Conservation (phyloP, 2,797 vertebrate genomes). For the Champsocephalus gunnari region DNA sequence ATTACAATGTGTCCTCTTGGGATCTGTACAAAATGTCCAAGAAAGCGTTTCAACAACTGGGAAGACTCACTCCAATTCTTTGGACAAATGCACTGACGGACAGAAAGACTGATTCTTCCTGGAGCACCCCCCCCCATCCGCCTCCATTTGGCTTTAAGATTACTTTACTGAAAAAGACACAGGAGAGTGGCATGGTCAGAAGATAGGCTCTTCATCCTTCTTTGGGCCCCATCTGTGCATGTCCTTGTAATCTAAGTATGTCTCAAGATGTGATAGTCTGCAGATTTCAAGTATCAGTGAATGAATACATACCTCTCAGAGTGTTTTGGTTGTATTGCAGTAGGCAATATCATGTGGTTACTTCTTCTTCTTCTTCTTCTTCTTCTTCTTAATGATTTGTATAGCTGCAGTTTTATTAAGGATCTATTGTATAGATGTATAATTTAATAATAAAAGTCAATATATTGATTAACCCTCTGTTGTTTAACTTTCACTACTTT, state of each 20-base stretch:
- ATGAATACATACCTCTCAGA: constrained; percentile 72
- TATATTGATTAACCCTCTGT: constrained; percentile 66
- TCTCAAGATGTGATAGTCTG: constrained; percentile 56
- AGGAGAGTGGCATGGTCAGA: constrained; percentile 15
- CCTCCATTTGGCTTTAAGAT: constrained; percentile 1
- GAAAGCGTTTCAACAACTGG: background rate
- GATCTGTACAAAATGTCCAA: constrained; percentile 12
- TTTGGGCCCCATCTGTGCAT: constrained; percentile 58
- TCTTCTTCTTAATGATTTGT: constrained; percentile 78
- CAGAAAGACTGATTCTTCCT: constrained; percentile 4
- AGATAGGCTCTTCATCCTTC: constrained; percentile 16
- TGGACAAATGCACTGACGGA: constrained; percentile 23
- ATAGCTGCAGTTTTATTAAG: constrained; percentile 83
- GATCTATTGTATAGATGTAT: constrained; percentile 84
- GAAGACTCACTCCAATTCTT: constrained; percentile 1
- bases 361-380: constrained; percentile 61
- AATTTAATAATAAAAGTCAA: constrained; percentile 83
- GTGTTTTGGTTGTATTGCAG: constrained; percentile 67
- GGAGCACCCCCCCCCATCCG: background rate
- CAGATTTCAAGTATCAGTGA: constrained; percentile 60
- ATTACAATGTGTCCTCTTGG: background rate
- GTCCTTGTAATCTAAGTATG: constrained; percentile 59
- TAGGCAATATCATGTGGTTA: constrained; percentile 68
- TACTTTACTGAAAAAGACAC: constrained; percentile 5
- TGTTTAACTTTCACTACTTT: constrained; percentile 17